Conservation (phyloP, 2,888 invertebrate species). For the Eristalis tenax region DNA sequence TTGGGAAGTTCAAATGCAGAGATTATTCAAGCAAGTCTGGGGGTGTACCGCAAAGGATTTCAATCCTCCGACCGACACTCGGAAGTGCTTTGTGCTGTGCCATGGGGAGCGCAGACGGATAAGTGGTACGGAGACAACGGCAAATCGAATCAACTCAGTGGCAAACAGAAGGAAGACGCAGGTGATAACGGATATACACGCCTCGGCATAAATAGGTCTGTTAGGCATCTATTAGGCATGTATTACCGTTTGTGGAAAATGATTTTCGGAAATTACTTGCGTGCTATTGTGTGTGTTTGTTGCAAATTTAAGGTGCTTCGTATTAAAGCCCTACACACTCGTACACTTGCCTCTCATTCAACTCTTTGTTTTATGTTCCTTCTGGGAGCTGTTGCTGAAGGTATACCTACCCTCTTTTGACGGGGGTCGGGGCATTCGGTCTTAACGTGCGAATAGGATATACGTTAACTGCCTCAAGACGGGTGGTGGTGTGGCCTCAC, state of each 20-base stretch:
- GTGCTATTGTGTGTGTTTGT: slow-evolving; percentile 29
- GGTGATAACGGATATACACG: slow-evolving; percentile 45
- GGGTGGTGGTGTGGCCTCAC: slow-evolving; percentile 3
- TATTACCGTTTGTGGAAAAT: slow-evolving; percentile 61
- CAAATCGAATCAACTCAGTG: slow-evolving; percentile 51
- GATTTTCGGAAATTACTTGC: slow-evolving; percentile 61
- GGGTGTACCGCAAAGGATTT: slow-evolving; percentile 51
- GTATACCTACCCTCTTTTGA: neutral
- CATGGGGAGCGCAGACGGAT: slow-evolving; percentile 18
- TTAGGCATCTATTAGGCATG: slow-evolving; percentile 60
- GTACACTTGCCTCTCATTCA: neutral
- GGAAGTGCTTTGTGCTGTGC: slow-evolving; percentile 3
- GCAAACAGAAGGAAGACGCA: slow-evolving; percentile 48
- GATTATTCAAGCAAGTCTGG: slow-evolving; percentile 41
- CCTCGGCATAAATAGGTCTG: slow-evolving; percentile 55
- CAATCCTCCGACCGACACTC: slow-evolving; percentile 20
- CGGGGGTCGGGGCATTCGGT: neutral
- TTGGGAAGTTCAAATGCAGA: slow-evolving; percentile 53
- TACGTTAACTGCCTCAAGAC: slow-evolving; percentile 3
- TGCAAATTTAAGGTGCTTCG: slow-evolving; percentile 22
- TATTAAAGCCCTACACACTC: slow-evolving; percentile 13
- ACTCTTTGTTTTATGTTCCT: neutral
- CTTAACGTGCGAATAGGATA: neutral
- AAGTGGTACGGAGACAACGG: neutral
- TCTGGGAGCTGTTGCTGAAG: slow-evolving; percentile 34